Evolutionary conservation across 2,797 vertebrate species (phyloP).

Genomic region (Potorous gilbertii): DNA sequence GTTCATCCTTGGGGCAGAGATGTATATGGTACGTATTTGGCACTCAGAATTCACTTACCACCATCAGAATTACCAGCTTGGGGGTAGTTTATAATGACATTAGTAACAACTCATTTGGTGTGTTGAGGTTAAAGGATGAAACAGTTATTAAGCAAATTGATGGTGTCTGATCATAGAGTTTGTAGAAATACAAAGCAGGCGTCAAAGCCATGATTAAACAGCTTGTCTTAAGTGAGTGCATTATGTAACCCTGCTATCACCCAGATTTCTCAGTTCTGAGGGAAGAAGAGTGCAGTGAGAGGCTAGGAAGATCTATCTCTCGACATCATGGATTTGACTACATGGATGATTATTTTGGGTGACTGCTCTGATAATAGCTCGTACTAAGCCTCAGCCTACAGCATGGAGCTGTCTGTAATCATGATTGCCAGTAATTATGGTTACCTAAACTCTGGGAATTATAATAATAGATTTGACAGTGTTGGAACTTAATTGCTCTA

Average conservation of each 20-base stretch:
- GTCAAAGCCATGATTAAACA: background rate
- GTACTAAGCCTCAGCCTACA: slow-evolving; percentile 17
- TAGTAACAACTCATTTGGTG: background rate
- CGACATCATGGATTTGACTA: background rate
- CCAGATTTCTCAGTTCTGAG: background rate
- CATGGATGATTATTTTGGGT: slow-evolving; percentile 51
- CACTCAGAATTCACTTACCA: background rate
- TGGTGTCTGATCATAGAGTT: background rate
- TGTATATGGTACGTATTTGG: background rate
- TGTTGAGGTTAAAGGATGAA: slow-evolving; percentile 12
- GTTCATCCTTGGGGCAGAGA: background rate
- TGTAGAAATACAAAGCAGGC: background rate
- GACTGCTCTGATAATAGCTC: slow-evolving; percentile 51
- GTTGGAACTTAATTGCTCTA: slow-evolving; percentile 57
- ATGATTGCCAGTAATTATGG: slow-evolving; percentile 71
- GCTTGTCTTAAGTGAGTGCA: background rate
- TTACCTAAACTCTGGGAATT: slow-evolving; percentile 63
- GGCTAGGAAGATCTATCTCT: background rate
- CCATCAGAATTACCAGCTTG: background rate
- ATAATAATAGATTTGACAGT: slow-evolving; percentile 71
- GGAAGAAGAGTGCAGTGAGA: fast-evolving
- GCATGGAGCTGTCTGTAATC: slow-evolving; percentile 46
- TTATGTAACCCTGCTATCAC: background rate
- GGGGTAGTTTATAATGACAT: slow-evolving; percentile 6
- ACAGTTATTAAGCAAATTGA: background rate